phyloP scores from a whole-genome alignment of 2,797 vertebrate genomes.

The Silurus lanzhouensis region DNA sequence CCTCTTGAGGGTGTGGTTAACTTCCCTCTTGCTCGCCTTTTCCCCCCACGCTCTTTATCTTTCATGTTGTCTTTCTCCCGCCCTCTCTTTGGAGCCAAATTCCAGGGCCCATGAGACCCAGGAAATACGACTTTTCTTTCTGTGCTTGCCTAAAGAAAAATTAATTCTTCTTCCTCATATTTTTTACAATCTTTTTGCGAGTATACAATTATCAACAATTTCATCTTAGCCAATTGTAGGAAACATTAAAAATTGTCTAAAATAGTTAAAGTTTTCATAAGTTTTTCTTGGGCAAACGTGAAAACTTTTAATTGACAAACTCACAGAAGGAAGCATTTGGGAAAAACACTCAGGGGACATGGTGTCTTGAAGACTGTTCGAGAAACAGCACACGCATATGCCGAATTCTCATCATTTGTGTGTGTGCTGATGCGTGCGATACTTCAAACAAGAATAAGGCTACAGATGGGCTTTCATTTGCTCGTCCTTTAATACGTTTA shows the following conservation, averaged over 20 bases:
- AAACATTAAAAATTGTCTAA: neutral
- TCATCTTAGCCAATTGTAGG: neutral
- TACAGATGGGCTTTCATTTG: neutral
- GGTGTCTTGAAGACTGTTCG: conserved; percentile 3
- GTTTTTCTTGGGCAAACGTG: neutral
- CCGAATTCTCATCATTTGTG: neutral
- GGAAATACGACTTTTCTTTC: neutral
- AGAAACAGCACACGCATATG: conserved; percentile 30
- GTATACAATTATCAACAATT: neutral
- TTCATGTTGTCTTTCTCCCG: neutral
- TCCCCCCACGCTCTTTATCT: neutral
- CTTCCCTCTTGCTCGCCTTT: neutral
- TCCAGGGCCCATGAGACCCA: neutral
- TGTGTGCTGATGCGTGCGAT: neutral
- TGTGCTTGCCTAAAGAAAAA: neutral
- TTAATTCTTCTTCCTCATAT: neutral
- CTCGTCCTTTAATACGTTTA: neutral
- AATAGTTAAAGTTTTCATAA: neutral
- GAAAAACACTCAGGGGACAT: conserved; percentile 15
- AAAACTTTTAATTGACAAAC: neutral
- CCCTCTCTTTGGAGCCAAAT: neutral
- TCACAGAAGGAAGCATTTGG: neutral
- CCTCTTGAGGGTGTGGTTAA: neutral
- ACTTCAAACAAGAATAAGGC: neutral
- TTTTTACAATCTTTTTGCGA: neutral